Evolutionary conservation across 2,888 invertebrate species (phyloP).

Genomic region (Pollenia amentaria): DNA sequence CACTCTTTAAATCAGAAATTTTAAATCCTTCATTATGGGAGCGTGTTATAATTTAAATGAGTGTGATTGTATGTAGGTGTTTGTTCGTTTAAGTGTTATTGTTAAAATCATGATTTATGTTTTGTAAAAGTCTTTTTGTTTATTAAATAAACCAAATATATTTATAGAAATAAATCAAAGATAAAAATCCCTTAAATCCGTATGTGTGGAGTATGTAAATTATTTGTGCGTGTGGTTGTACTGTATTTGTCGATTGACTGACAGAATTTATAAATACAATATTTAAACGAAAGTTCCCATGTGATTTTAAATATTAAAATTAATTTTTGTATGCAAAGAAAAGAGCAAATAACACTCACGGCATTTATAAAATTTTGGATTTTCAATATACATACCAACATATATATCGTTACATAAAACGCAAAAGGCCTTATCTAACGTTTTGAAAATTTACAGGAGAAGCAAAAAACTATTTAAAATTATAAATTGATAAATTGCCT

Average conservation of each 20-base stretch:
- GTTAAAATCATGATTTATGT: constrained; percentile 28
- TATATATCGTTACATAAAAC: too few species aligned
- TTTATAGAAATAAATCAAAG: constrained; percentile 3
- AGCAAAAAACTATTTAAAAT: too few species aligned
- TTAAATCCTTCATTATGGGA: too few species aligned
- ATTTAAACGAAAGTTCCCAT: constrained; percentile 15
- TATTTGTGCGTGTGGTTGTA: not conserved
- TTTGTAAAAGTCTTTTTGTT: constrained; percentile 3
- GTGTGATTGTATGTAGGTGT: not conserved
- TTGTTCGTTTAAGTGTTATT: not conserved
- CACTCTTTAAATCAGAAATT: not conserved
- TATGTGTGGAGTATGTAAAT: too few species aligned
- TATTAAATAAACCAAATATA: constrained; percentile 6
- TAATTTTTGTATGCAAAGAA: not conserved
- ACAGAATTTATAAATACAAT: constrained; percentile 3
- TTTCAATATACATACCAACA: too few species aligned
- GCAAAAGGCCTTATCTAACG: too few species aligned
- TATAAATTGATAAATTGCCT: too few species aligned
- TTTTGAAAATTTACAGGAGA: too few species aligned
- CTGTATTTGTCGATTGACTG: constrained; percentile 18
- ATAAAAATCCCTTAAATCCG: not conserved
- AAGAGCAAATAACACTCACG: not conserved
- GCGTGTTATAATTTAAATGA: too few species aligned
- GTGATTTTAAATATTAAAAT: constrained; percentile 1
- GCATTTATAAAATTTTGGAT: too few species aligned